Evolutionary conservation across 35 echinoderm and acorn worm genomes (phyloP).

Genomic region (Heliocidaris erythrogramma): DNA sequence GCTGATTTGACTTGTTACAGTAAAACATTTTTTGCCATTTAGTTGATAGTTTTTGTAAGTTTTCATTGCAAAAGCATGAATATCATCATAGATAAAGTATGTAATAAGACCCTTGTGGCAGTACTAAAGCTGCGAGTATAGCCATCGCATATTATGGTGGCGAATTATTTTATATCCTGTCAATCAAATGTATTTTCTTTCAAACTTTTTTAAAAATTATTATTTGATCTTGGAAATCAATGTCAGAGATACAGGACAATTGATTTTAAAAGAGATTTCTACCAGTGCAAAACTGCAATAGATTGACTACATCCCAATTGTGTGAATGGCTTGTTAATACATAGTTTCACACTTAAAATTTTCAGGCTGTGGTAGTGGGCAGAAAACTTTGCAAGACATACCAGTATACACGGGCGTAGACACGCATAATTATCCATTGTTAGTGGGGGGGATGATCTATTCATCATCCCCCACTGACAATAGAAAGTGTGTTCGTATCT

Average conservation of each 20-base stretch:
- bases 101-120: not conserved
- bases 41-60: not conserved
- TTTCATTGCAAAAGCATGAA: not conserved
- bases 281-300: not conserved
- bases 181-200: not conserved
- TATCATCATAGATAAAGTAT: not conserved
- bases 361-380: not conserved
- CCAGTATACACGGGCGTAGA: too few relatives aligned
- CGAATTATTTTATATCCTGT: not conserved
- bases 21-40: slow-evolving; percentile 25
- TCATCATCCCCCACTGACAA: too few relatives aligned
- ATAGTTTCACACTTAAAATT: not conserved
- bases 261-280: not conserved
- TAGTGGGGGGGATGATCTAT: too few relatives aligned
- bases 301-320: not conserved
- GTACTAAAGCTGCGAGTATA: not conserved
- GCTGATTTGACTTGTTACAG: slow-evolving; percentile 19
- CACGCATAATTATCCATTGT: too few relatives aligned
- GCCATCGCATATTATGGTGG: not conserved
- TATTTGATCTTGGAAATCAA: not conserved
- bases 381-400: not conserved
- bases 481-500: too few relatives aligned
- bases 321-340: not conserved
- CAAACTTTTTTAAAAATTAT: not conserved
- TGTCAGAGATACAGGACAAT: not conserved